phyloP scores from a whole-genome alignment of 2,113 vertebrate genomes.

The Ovibos moschatus region DNA sequence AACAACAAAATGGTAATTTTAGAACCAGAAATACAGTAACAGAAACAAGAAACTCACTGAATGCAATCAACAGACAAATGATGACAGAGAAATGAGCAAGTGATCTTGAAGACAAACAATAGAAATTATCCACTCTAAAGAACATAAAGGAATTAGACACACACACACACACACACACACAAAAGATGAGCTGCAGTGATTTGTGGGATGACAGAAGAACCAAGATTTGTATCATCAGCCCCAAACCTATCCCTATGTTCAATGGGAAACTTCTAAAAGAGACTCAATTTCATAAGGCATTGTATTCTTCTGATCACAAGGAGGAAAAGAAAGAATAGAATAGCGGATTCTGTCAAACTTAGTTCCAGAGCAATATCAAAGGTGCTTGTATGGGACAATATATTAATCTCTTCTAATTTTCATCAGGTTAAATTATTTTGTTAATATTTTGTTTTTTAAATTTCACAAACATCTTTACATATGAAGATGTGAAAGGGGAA shows the following conservation, averaged over 20 bases:
- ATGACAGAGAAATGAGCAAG: neutral
- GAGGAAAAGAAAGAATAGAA: neutral
- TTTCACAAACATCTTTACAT: neutral
- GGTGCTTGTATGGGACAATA: neutral
- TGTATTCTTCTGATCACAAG: neutral
- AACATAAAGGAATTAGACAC: neutral
- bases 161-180: neutral
- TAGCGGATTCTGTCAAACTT: neutral
- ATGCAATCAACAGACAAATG: neutral
- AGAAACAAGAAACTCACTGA: neutral
- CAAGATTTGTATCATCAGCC: neutral
- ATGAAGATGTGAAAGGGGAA: neutral
- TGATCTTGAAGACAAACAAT: neutral
- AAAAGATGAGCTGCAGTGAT: neutral
- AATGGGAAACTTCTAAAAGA: neutral
- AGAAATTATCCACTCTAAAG: neutral
- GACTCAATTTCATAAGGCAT: neutral
- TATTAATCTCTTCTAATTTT: neutral
- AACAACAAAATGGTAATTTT: neutral
- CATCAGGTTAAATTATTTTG: neutral
- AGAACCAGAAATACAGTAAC: neutral
- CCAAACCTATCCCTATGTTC: neutral
- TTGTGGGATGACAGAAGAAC: neutral
- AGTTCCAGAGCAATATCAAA: neutral
- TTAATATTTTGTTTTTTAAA: neutral